Conservation (phyloP, 2,797 vertebrate genomes). For the Phyllotis vaccarum region DNA sequence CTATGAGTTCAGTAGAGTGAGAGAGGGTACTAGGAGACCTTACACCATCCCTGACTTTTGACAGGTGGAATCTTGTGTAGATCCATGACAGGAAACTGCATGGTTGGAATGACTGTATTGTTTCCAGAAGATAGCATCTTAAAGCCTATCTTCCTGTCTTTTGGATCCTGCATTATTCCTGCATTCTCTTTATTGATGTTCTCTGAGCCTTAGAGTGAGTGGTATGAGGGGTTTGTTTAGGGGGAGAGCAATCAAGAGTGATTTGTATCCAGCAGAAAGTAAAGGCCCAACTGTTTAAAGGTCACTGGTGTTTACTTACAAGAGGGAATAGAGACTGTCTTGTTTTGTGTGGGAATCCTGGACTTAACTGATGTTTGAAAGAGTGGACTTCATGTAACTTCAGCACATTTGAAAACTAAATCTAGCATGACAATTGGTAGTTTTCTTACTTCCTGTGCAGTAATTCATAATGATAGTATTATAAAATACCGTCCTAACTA, state of each 20-base stretch:
- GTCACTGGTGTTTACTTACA: background rate
- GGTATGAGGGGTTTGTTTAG: background rate
- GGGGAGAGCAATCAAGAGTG: background rate
- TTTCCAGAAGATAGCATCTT: background rate
- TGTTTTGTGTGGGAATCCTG: constrained; percentile 24
- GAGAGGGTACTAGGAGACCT: background rate
- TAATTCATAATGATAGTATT: background rate
- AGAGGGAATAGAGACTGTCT: background rate
- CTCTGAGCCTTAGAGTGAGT: no score
- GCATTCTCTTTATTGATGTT: background rate
- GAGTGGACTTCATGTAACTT: background rate
- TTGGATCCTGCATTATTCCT: no score
- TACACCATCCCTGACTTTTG: background rate
- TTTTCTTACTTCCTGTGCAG: background rate
- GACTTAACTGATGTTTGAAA: background rate
- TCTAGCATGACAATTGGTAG: background rate
- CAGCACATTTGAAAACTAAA: background rate
- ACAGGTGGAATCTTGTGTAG: background rate
- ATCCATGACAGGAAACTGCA: background rate
- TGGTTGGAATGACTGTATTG: background rate
- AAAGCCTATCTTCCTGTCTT: no score
- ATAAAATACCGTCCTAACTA: background rate
- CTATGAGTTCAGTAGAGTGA: background rate
- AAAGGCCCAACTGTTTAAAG: background rate
- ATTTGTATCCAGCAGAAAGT: background rate